A percentile compares a stretch with the other conserved stretches of the same genome.
Conservation (phyloP, 2,888 invertebrate genomes). For the Napeogenes inachia region DNA sequence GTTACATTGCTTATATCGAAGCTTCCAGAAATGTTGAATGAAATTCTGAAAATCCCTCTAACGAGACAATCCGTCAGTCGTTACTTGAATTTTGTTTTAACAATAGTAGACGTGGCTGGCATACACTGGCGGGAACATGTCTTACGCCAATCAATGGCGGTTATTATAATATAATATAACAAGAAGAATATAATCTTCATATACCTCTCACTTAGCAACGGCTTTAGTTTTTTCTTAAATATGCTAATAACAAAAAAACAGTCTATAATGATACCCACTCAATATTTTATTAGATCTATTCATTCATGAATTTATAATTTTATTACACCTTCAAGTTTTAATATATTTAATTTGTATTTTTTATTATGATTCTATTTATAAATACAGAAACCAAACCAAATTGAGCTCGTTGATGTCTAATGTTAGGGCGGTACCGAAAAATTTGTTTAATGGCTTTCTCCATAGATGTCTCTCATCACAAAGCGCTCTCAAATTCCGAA, state of each 20-base stretch:
- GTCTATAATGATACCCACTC: too few relatives aligned
- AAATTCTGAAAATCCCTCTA: slow-evolving; percentile 32
- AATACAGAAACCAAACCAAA: background rate
- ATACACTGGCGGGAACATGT: slow-evolving; percentile 33
- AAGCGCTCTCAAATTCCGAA: background rate
- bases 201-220: too few relatives aligned
- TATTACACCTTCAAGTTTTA: too few relatives aligned
- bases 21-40: background rate
- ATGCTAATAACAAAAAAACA: too few relatives aligned
- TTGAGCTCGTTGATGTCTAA: slow-evolving; percentile 4
- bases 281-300: too few relatives aligned
- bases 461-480: slow-evolving; percentile 2
- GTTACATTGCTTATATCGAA: background rate
- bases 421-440: background rate
- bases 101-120: slow-evolving; percentile 60
- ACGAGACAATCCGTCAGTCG: slow-evolving; percentile 44
- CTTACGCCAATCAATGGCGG: slow-evolving; percentile 35
- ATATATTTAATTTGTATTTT: too few relatives aligned
- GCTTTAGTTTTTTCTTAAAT: too few relatives aligned
- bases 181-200: background rate
- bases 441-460: background rate
- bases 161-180: slow-evolving; percentile 8
- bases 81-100: slow-evolving; percentile 48
- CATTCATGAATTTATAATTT: too few relatives aligned
- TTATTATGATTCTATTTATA: too few relatives aligned